Conservation (phyloP, 2,888 invertebrate species). For the Crematogaster levior region DNA sequence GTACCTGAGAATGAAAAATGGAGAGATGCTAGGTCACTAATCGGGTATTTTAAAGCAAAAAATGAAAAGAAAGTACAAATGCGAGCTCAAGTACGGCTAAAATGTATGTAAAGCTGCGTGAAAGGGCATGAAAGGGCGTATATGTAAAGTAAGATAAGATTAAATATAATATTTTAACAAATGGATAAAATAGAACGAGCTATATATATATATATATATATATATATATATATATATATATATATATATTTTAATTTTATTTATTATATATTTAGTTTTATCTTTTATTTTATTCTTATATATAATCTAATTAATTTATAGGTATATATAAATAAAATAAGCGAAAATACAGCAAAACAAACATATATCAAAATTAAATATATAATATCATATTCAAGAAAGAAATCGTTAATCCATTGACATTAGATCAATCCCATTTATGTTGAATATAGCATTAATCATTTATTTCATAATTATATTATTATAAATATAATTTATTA, state of each 20-base stretch:
- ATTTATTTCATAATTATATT: no score
- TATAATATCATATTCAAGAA: neutral
- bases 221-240: neutral
- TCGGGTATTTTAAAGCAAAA: neutral
- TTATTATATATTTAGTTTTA: neutral
- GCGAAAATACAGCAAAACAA: neutral
- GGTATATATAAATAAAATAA: neutral
- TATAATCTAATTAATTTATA: neutral
- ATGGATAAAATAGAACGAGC: neutral
- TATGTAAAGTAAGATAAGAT: neutral
- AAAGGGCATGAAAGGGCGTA: neutral
- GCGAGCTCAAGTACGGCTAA: neutral
- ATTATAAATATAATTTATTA: slow-evolving; percentile 1
- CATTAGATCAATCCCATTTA: neutral
- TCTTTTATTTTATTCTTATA: neutral
- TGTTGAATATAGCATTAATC: neutral
- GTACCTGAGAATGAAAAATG: slow-evolving; percentile 12
- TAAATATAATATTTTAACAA: neutral
- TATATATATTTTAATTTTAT: neutral
- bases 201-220: neutral
- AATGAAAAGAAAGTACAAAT: slow-evolving; percentile 6
- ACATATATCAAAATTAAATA: neutral
- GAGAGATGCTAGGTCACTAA: neutral
- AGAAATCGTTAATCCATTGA: neutral
- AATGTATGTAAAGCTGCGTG: no score